Evolutionary conservation across 2,797 vertebrate species (phyloP), one percentile per base, ranked within the genome.

Genomic region (Falco naumanni): DNA sequence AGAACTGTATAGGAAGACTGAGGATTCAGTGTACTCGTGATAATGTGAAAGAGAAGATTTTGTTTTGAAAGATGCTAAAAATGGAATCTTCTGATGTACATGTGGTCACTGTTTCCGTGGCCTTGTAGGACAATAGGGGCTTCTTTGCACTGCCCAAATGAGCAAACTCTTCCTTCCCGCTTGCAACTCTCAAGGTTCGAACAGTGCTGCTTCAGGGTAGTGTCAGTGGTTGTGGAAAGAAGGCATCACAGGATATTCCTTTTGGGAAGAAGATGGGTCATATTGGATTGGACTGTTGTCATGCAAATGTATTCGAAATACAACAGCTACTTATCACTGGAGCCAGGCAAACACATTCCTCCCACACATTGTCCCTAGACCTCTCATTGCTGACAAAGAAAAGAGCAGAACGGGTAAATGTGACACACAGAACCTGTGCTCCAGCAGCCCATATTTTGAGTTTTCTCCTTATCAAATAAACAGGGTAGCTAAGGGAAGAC

Each of bases 21-120:
- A 92, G 69, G 74, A 93, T 94, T 93, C 90, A 96, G 80, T 95
- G 93, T 85, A 88, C 91, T 95, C 31, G 18, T 96, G 94, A 93
- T 95, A 95, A 97, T 82, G 94, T 95, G 87, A 94, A 92, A 95
- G 95, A 95, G 94, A 95, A 93, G 90, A 96, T 79, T 92, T 94
- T 96, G 88, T 94, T 96, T 95, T 96, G 92, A 93, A 92, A 96
- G 81, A 93, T 87, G 95, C 95, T 96, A 97, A 97, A 95, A 97
- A 93, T 94, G 97, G 96, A 97, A 97, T 95, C 91, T 96, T 93
- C 90, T 97, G 90, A 96, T 96, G 93, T 93, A 92, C 80, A 93
- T 97, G 95, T 94, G 91, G 94, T 91, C 94, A 96, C 80, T 97
- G 89, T 97, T 97, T 96, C 96, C 91, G 10, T 95, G 94, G 94